phyloP scores from a whole-genome alignment of 2,888 invertebrate species.

The Catocala fraxini region DNA sequence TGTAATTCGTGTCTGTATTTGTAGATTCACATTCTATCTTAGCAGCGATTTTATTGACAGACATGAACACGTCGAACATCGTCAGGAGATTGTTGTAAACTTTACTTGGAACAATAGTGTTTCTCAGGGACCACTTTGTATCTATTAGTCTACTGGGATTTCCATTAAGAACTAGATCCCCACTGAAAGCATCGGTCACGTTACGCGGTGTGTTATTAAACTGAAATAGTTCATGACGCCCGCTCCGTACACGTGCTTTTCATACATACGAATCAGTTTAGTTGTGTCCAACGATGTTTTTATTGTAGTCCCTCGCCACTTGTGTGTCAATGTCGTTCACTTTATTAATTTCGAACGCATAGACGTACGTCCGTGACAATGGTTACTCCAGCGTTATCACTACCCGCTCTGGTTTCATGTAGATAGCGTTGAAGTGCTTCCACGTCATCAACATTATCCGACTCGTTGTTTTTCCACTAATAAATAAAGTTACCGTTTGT shows the following conservation, averaged over 20 bases:
- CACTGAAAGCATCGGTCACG: conserved; percentile 42
- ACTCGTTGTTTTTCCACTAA: conserved; percentile 53
- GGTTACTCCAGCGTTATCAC: conserved; percentile 56
- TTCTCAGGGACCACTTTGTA: conserved; percentile 54
- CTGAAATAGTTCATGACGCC: conserved; percentile 56
- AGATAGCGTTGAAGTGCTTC: conserved; percentile 51
- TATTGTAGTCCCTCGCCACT: conserved; percentile 50
- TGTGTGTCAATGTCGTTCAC: conserved; percentile 58
- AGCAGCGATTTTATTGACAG: conserved; percentile 38
- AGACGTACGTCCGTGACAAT: conserved; percentile 62
- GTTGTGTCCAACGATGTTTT: conserved; percentile 49
- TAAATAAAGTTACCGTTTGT: conserved; percentile 58
- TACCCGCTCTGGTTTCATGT: conserved; percentile 51
- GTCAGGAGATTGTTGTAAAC: conserved; percentile 37
- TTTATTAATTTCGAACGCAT: conserved; percentile 56
- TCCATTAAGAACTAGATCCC: conserved; percentile 39
- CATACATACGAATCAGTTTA: conserved; percentile 39
- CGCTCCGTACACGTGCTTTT: conserved; percentile 45
- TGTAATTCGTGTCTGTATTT: conserved; percentile 26
- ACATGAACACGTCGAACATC: conserved; percentile 43
- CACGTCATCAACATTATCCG: conserved; percentile 51
- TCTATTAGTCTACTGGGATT: conserved; percentile 47
- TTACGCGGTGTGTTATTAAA: conserved; percentile 46
- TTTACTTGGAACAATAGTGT: conserved; percentile 57
- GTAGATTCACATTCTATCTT: conserved; percentile 31